A percentile compares a stretch with the other conserved stretches of the same genome.
phyloP scores from a whole-genome alignment of 2,797 vertebrate species.

The Clamator glandarius region DNA sequence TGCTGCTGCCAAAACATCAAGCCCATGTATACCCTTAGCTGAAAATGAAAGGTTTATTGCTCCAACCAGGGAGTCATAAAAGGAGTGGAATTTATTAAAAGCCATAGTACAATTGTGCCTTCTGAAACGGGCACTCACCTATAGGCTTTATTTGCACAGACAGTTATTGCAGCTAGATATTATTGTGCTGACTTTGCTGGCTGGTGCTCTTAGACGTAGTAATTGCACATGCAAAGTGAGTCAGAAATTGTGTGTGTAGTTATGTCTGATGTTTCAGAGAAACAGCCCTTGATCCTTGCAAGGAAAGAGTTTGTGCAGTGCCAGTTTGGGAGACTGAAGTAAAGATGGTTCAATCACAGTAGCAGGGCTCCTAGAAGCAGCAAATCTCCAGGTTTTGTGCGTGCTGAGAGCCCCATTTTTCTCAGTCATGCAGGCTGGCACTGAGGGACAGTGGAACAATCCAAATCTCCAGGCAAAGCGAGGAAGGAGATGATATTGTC shows the following conservation, averaged over 20 bases:
- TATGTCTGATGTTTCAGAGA: not conserved
- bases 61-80: not conserved
- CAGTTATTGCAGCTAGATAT: not conserved
- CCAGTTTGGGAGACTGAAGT: not conserved
- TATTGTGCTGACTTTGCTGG: not conserved
- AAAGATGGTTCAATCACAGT: not conserved
- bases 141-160: not conserved
- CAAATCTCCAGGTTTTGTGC: not conserved
- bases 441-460: not conserved
- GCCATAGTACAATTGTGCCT: not conserved
- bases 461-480: not conserved
- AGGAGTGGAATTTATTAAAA: constrained; percentile 19
- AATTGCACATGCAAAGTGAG: not conserved
- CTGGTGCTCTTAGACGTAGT: not conserved
- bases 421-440: not conserved
- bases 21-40: not conserved
- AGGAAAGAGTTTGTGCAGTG: not conserved
- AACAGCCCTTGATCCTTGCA: not conserved
- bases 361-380: not conserved
- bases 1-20: not conserved
- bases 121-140: not conserved
- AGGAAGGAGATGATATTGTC: not conserved
- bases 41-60: not conserved
- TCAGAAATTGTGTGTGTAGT: not conserved
- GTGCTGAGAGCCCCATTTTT: not conserved